A percentile compares a stretch with the other conserved stretches of the same genome.
phyloP scores from a whole-genome alignment of 2,113 vertebrate species.

The Megaptera novaeangliae region DNA sequence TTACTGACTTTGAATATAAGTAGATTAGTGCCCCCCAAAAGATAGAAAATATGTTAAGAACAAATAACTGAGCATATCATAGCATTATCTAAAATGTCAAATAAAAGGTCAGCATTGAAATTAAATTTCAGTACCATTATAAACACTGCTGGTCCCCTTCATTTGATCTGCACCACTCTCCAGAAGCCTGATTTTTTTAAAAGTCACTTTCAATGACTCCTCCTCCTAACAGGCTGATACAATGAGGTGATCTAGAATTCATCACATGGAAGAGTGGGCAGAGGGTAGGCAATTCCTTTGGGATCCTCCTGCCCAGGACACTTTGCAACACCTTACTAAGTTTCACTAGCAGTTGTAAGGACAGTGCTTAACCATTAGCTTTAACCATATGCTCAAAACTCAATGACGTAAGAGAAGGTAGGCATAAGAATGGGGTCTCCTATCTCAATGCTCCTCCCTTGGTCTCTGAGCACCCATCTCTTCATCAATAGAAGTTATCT shows the following conservation, averaged over 20 bases:
- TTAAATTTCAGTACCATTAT: slow-evolving; percentile 71
- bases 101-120: slow-evolving; percentile 72
- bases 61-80: slow-evolving; percentile 73
- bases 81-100: slow-evolving; percentile 78
- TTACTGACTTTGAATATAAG: slow-evolving; percentile 72
- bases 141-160: slow-evolving; percentile 59
- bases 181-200: neutral
- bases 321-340: neutral
- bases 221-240: neutral
- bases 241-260: neutral
- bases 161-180: slow-evolving; percentile 27
- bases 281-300: neutral
- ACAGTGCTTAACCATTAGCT: neutral
- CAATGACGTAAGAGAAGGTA: neutral
- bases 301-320: neutral
- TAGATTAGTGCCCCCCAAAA: slow-evolving; percentile 69
- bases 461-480: neutral
- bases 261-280: neutral
- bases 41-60: slow-evolving; percentile 73
- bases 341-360: neutral
- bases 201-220: neutral
- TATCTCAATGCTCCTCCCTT: neutral
- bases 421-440: neutral
- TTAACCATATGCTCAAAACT: neutral
- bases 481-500: neutral